Base-by-base conservation (phyloP, 2,113 vertebrate genomes). In the Notothenia coriiceps region DNA sequence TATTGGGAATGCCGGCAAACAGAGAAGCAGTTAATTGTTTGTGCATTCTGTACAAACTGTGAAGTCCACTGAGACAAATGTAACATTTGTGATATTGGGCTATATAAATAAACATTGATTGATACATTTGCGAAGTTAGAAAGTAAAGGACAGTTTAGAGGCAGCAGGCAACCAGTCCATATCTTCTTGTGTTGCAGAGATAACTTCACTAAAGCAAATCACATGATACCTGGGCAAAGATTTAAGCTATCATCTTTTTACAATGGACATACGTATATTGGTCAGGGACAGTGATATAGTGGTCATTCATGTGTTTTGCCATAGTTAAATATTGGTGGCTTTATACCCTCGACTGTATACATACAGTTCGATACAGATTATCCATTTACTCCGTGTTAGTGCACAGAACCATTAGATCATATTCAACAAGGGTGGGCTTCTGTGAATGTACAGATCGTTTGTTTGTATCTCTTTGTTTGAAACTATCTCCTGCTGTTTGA, bases 111-210 rank as follows among this genome's bases (percentile, higher is more conserved):
- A 22, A 22, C 22, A 22, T 22, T 22, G 22, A 22, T 22, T 22
- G 22, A 22, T n/a, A n/a, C n/a, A 22, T 74, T 64, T 67, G 55
- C 44, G 68, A 50, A 50, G 25, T 77, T 51, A 46, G 18, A 46
- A 40, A 74, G 11, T 8, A 51, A 74, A 60, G 65, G 52, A 74
- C 2, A 46, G 20, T 47, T 13, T 59, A 63, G 43, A 14, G 7
- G 35, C 2, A 17, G 25, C 18, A 54, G 33, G n/a, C 15, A 64
- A 18, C 69, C 29, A 55, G 6, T 54, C 20, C 43, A 29, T 10
- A 1, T 29, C 29, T 29, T 29, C 29, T 29, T 29, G 29, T 17
- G 2, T 17, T 14, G n/a, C 20, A 56, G 2, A 25, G 20, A 56
- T 70, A 44, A 25, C 70, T 13, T 52, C n/a, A 43, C 0, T 17